phyloP scores from a whole-genome alignment of 1,140 invertebrate species.

The Stegodyphus mimosarum region DNA sequence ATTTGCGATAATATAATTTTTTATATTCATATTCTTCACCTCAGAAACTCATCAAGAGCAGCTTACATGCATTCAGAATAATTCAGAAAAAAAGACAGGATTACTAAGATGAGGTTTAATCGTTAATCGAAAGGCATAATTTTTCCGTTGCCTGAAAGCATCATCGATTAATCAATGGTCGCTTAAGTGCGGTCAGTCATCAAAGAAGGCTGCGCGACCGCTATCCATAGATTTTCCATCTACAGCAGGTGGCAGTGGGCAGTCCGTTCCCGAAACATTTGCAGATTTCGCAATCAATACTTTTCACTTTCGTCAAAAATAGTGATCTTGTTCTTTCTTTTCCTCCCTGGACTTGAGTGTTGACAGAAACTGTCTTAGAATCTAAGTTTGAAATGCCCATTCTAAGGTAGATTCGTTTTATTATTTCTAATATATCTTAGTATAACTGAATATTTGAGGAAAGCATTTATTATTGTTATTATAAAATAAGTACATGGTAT shows the following conservation, averaged over 20 bases:
- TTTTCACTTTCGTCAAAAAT: constrained; percentile 34
- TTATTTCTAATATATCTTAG: no score
- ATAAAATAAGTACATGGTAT: no score
- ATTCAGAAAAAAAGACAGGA: not conserved
- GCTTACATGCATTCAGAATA: no score
- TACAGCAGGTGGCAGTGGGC: constrained; percentile 21
- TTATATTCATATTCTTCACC: no score
- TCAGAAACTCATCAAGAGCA: no score
- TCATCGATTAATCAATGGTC: constrained; percentile 54
- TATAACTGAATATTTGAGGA: no score
- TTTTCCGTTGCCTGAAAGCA: constrained; percentile 18
- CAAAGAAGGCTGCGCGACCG: constrained; percentile 2
- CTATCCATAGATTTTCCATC: constrained; percentile 50
- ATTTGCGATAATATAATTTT: no score
- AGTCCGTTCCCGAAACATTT: constrained; percentile 22
- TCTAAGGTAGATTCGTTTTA: no score
- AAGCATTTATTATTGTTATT: no score
- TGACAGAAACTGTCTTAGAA: no score
- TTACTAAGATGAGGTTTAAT: constrained; percentile 42
- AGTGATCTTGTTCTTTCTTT: not conserved
- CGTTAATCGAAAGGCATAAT: constrained; percentile 30
- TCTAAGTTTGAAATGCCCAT: no score
- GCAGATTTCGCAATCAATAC: constrained; percentile 13
- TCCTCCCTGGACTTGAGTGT: no score
- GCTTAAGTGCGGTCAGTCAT: constrained; percentile 53